Percentiles rank a stretch among this genome's conserved stretches.
Conservation (phyloP, 2,797 vertebrate species). For the Enteromius radiatus region DNA sequence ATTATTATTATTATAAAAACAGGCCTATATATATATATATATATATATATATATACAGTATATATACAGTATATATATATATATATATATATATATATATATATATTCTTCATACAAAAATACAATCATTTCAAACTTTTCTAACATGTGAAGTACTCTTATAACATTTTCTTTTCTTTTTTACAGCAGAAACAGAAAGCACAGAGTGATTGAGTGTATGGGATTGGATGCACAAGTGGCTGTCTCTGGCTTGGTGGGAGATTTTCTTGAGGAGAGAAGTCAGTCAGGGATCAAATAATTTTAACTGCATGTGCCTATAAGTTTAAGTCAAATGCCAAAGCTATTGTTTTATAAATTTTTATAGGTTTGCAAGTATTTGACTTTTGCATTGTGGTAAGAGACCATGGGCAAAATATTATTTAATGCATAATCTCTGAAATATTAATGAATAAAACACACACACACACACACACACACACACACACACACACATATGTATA, state of each 20-base stretch:
- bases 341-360: background rate
- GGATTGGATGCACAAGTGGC: constrained; percentile 15
- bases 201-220: background rate
- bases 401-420: too few species aligned
- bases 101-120: too few species aligned
- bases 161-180: background rate
- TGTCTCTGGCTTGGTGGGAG: background rate
- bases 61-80: too few species aligned
- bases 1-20: too few species aligned
- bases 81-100: too few species aligned
- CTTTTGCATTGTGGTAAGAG: background rate
- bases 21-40: too few species aligned
- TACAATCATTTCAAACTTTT: background rate
- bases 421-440: background rate
- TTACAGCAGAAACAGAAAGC: constrained; percentile 3
- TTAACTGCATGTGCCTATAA: background rate
- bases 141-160: background rate
- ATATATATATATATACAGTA: too few species aligned
- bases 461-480: too few species aligned
- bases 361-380: background rate
- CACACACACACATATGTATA: too few species aligned
- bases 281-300: background rate
- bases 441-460: too few species aligned
- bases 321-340: background rate
- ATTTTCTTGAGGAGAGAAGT: constrained; percentile 6